Evolutionary conservation across 2,113 vertebrate genomes (phyloP).

Genomic region (Carassius carassius): DNA sequence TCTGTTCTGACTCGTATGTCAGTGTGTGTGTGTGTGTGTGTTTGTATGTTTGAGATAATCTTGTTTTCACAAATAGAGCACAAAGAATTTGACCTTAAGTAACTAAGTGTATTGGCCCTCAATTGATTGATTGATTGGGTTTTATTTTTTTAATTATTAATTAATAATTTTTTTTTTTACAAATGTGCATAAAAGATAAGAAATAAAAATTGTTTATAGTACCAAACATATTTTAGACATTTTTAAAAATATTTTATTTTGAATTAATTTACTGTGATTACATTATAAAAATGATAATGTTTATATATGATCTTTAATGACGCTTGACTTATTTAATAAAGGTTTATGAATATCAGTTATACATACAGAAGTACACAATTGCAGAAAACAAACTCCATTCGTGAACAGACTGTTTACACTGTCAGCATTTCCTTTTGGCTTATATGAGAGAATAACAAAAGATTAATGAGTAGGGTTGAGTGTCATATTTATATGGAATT

Average conservation of each 20-base stretch:
- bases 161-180: neutral
- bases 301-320: neutral
- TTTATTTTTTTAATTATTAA: too few relatives aligned
- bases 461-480: too few relatives aligned
- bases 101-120: neutral
- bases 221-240: neutral
- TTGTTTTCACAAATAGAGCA: neutral
- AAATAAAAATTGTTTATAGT: neutral
- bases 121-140: too few relatives aligned
- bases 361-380: neutral
- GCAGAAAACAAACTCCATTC: neutral
- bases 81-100: neutral
- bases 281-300: neutral
- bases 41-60: neutral
- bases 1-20: neutral
- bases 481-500: too few relatives aligned
- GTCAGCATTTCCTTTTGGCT: too few relatives aligned
- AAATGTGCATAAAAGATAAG: neutral
- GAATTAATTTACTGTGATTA: neutral
- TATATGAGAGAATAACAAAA: neutral
- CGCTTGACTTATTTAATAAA: neutral
- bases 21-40: neutral
- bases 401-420: too few relatives aligned
- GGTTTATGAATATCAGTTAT: neutral
- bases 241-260: neutral